Evolutionary conservation across 2,113 vertebrate genomes (phyloP).

Genomic region (Azemiops feae): DNA sequence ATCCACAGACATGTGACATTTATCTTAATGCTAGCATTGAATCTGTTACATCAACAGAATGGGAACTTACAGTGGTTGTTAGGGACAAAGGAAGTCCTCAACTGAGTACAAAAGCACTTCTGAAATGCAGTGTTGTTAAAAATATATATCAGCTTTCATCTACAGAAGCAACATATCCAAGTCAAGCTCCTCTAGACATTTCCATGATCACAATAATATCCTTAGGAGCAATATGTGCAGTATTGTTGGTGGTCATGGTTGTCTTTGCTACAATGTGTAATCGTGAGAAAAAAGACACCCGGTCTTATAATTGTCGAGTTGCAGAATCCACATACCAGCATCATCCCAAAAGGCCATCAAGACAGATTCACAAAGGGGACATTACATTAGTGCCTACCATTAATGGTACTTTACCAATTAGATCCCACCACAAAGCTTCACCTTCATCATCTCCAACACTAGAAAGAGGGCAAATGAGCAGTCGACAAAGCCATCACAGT

Average conservation of each 20-base stretch:
- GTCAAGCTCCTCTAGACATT: conserved; percentile 80
- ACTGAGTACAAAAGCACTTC: conserved; percentile 80
- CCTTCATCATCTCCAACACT: conserved; percentile 87
- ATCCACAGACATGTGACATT: conserved; percentile 88
- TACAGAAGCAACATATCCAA: conserved; percentile 73
- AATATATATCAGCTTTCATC: conserved; percentile 76
- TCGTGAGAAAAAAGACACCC: conserved; percentile 91
- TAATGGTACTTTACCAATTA: conserved; percentile 90
- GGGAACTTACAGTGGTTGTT: conserved; percentile 85
- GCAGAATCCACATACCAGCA: conserved; percentile 95
- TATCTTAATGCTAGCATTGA: conserved; percentile 87
- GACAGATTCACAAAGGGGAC: conserved; percentile 97
- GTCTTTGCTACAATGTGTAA: conserved; percentile 91
- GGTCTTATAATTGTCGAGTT: conserved; percentile 93
- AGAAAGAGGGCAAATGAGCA: conserved; percentile 87
- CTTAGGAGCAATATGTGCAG: conserved; percentile 86
- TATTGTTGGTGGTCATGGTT: conserved; percentile 91
- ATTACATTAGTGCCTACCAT: conserved; percentile 91
- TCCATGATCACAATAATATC: conserved; percentile 97
- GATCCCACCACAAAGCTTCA: conserved; percentile 86
- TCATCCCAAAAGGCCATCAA: conserved; percentile 91
- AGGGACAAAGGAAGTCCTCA: conserved; percentile 86
- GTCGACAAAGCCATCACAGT: conserved; percentile 91
- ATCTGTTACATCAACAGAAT: conserved; percentile 71
- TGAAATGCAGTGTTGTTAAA: conserved; percentile 82